Evolutionary conservation across 1,140 invertebrate genomes (phyloP), one percentile per base, ranked within the genome.

Genomic region (Goniozus legneri): DNA sequence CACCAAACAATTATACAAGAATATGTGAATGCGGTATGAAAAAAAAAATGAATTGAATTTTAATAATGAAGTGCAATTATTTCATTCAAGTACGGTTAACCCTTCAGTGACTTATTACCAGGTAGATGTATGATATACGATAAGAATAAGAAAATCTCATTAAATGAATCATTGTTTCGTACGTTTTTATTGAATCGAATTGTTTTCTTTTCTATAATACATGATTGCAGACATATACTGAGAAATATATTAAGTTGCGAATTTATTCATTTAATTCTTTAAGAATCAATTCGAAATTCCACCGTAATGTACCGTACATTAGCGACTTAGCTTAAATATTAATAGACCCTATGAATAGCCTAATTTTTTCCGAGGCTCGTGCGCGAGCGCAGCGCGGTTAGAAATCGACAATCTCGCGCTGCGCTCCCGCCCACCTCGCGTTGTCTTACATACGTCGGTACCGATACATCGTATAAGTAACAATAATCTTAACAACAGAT

Each of bases 141-240:
- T n/a, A n/a, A n/a, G n/a, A n/a, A n/a, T n/a, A n/a, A n/a, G n/a
- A n/a, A n/a, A n/a, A n/a, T n/a, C n/a, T n/a, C n/a, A n/a, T n/a
- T n/a, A n/a, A n/a, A n/a, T n/a, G n/a, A n/a, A n/a, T n/a, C n/a
- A n/a, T n/a, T n/a, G 45, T 68, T 64, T 69, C 51, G 41, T 59
- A 62, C 52, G 60, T 61, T 65, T 72, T 73, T 70, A 69, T 73
- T 70, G 62, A 67, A 70, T 70, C 58, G 62, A 65, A 71, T 63
- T 58, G 59, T 60, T 65, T 57, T 52, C 41, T 61, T 48, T 24
- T 62, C 61, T 71, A 70, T 71, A 61, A 66, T 65, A 69, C 67
- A 69, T 65, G 66, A 71, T 69, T 66, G 69, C 58, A 66, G 64
- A 69, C 67, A 72, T 71, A 70, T 68, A 67, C 47, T 67, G 63